phyloP scores from a whole-genome alignment of 2,888 invertebrate species.

The Drosophila vallismaia region DNA sequence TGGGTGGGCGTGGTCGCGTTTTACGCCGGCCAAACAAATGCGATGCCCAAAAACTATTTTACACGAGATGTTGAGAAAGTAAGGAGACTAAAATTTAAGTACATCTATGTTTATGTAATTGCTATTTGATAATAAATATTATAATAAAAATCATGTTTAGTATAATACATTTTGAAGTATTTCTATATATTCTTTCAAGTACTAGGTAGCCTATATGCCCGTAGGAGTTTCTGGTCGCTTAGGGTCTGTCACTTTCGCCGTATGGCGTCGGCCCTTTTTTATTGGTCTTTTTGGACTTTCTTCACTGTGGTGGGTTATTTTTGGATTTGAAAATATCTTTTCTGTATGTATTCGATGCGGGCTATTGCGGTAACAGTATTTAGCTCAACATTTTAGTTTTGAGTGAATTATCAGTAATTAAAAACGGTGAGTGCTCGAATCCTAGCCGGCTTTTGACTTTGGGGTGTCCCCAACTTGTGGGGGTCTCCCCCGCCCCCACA shows the following conservation, averaged over 20 bases:
- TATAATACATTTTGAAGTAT: slow-evolving; percentile 19
- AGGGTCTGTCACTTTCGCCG: not conserved
- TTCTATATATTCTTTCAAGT: not conserved
- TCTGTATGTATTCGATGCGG: slow-evolving; percentile 26
- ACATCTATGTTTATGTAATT: slow-evolving; percentile 50
- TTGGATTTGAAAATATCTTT: slow-evolving; percentile 35
- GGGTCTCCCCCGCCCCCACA: not conserved
- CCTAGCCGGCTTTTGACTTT: slow-evolving; percentile 25
- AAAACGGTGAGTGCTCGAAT: not conserved
- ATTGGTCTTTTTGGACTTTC: slow-evolving; percentile 12
- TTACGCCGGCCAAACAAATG: slow-evolving; percentile 31
- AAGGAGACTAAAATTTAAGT: slow-evolving; percentile 54
- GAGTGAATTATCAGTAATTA: slow-evolving; percentile 26
- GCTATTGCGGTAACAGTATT: slow-evolving; percentile 2
- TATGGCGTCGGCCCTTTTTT: not conserved
- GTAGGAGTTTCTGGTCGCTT: no score
- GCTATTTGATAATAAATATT: slow-evolving; percentile 50
- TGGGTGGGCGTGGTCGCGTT: slow-evolving; percentile 35
- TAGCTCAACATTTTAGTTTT: slow-evolving; percentile 18
- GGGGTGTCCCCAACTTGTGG: not conserved
- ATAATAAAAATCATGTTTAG: slow-evolving; percentile 52
- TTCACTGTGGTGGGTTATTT: slow-evolving; percentile 56
- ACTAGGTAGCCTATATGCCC: not conserved
- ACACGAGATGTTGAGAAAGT: slow-evolving; percentile 22
- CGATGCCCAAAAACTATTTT: slow-evolving; percentile 32